phyloP scores from a whole-genome alignment of 1,140 invertebrate species.

The Lucilia sericata region DNA sequence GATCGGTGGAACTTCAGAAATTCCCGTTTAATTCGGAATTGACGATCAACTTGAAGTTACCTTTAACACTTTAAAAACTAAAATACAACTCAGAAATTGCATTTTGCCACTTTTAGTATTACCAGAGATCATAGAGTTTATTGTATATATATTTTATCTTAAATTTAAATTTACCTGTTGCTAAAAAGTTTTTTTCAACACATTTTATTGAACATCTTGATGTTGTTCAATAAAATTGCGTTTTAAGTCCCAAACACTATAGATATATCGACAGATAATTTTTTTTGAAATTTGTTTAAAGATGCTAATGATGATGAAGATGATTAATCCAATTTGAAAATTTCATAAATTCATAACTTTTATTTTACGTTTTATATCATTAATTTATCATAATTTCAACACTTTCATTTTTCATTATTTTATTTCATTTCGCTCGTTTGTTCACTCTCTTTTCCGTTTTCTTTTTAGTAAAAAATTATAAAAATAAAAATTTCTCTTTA shows the following conservation, averaged over 20 bases:
- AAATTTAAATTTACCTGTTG: neutral
- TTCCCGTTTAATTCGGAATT: no score
- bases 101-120: no score
- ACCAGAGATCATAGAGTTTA: no score
- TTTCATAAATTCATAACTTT: neutral
- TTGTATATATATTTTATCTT: no score
- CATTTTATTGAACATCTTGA: neutral
- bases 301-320: neutral
- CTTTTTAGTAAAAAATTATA: neutral
- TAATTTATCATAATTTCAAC: neutral
- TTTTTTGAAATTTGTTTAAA: no score
- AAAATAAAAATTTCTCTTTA: neutral
- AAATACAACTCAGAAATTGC: no score
- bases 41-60: no score
- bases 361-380: neutral
- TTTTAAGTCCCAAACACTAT: no score
- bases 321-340: neutral
- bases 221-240: neutral
- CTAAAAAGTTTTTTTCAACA: neutral
- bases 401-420: slow-evolving; percentile 10
- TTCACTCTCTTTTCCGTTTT: neutral
- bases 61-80: no score
- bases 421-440: neutral
- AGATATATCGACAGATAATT: no score
- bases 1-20: no score